phyloP scores from a whole-genome alignment of 2,797 vertebrate species.

The Clarias pachynema region DNA sequence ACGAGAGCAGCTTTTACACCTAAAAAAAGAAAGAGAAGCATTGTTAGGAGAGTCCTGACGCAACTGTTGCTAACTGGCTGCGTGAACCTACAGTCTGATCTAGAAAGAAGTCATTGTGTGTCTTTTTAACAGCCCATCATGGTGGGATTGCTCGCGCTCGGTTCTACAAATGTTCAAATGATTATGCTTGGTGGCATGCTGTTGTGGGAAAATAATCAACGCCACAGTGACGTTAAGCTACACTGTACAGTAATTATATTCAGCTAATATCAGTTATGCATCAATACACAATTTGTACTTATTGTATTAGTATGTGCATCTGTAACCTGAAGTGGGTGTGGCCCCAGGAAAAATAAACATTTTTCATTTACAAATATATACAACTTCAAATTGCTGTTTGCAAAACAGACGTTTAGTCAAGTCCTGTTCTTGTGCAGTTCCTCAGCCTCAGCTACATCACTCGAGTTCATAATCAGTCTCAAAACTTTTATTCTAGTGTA shows the following conservation, averaged over 20 bases:
- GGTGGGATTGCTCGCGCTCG: not conserved
- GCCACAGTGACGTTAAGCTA: not conserved
- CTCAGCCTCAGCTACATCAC: not conserved
- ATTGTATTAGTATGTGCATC: not conserved
- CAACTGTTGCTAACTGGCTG: conserved; percentile 10
- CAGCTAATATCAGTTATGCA: too few species aligned
- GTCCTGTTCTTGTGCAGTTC: not conserved
- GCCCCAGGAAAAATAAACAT: not conserved
- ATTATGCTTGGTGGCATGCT: not conserved
- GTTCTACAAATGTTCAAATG: not conserved
- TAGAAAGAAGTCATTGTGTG: not conserved
- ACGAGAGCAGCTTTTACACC: conserved; percentile 36
- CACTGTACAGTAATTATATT: not conserved
- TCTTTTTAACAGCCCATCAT: not conserved
- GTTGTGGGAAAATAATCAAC: not conserved
- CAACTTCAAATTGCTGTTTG: not conserved
- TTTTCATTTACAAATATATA: not conserved
- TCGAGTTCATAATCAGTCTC: not conserved
- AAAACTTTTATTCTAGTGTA: not conserved
- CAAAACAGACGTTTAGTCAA: not conserved
- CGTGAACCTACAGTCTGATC: not conserved
- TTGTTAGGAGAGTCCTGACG: conserved; percentile 39
- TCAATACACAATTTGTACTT: not conserved
- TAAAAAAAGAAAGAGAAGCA: conserved; percentile 1
- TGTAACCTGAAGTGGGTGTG: not conserved